Base-by-base conservation (phyloP, 2,113 vertebrate genomes). In the Periophthalmus modestus region DNA sequence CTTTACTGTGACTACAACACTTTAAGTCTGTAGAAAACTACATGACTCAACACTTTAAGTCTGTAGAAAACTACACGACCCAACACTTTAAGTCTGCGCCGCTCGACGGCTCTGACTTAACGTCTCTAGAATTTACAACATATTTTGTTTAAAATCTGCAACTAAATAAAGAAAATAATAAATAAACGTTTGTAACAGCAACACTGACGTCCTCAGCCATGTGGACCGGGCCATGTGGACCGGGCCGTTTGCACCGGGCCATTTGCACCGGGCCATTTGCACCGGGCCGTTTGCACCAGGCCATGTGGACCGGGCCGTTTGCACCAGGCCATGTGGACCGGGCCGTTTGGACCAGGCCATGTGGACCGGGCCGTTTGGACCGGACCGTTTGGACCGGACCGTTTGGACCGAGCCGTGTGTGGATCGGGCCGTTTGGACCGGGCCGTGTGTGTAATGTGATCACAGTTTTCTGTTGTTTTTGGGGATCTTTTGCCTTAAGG, bases 401-500 rank as follows among this genome's bases (percentile, higher is more conserved):
- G 3, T 77, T 82, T 47, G 68, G 78, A 74, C 69, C 71, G 28
- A 3, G 82, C 28, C 28, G 28, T 28, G n/a, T n/a, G 28, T 28
- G 28, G 28, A 28, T 3, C 3, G 28, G 28, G 28, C 28, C 3
- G 39, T 77, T 82, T 47, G 68, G 78, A 74, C 69, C 71, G 82
- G 77, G 77, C 21, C 48, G 47, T 57, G 7, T 52, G 1, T 4
- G 58, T 77, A 39, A 33, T 23, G 57, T 48, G 24, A 72, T 80
- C 87, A 85, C 85, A 85, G 80, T 79, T 73, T 54, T 68, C 68
- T 68, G 76, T 33, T 18, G 24, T 74, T n/a, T 70, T 81, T 67
- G 0, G 73, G 75, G 73, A 68, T 80, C n/a, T n/a, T 85, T 81
- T 84, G 76, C 69, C 75, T 86, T 89, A 91, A 92, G 91, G 90